phyloP scores from a whole-genome alignment of 2,113 vertebrate species.

The Poicephalus gulielmi region DNA sequence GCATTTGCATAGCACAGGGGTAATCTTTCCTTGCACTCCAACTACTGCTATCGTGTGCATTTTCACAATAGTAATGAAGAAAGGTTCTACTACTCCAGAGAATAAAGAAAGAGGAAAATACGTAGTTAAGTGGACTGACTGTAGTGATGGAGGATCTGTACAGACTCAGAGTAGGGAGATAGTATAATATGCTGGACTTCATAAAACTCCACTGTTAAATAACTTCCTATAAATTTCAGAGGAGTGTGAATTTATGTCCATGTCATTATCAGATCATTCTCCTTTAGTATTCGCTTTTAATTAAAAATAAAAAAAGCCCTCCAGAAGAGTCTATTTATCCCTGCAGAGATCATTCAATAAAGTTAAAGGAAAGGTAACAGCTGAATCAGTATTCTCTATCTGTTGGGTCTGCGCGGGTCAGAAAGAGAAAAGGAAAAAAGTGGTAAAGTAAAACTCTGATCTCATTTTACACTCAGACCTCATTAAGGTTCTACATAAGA shows the following conservation, averaged over 20 bases:
- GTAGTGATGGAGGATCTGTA: not conserved
- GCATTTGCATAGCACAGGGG: not conserved
- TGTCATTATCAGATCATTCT: not conserved
- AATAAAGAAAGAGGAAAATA: not conserved
- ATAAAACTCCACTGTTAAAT: not conserved
- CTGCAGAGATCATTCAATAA: constrained; percentile 8
- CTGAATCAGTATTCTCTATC: not conserved
- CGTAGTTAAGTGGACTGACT: not conserved
- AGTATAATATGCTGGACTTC: not conserved
- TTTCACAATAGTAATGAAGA: not conserved
- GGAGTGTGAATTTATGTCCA: constrained; percentile 7
- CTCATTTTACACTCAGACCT: not conserved
- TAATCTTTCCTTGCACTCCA: not conserved
- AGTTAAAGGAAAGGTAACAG: not conserved
- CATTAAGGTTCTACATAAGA: constrained; percentile 18
- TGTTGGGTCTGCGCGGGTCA: not conserved
- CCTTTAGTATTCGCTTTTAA: constrained; percentile 38
- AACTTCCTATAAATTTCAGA: not conserved
- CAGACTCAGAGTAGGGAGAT: not conserved
- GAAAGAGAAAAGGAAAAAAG: not conserved
- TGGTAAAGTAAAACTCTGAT: not conserved
- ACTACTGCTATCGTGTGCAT: not conserved
- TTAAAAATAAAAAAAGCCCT: not conserved
- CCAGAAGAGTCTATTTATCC: not conserved
- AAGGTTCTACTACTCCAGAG: not conserved